Evolutionary conservation across 1,140 invertebrate species (phyloP).

Genomic region (Limonius californicus): DNA sequence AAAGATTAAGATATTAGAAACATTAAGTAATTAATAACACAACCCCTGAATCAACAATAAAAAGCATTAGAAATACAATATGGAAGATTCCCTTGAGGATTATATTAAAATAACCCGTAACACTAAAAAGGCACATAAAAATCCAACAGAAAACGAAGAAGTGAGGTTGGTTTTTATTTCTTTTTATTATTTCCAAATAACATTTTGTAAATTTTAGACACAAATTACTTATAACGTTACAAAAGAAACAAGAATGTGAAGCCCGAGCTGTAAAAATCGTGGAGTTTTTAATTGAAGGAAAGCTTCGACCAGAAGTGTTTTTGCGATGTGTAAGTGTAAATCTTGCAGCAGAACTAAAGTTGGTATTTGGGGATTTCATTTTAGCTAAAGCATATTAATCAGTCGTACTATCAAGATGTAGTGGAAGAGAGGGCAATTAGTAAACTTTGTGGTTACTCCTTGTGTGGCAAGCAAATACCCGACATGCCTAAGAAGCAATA

Average conservation of each 20-base stretch:
- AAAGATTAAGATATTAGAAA: too few species aligned
- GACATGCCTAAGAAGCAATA: constrained; percentile 71
- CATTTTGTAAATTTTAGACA: too few species aligned
- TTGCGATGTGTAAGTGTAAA: constrained; percentile 43
- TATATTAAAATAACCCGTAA: constrained; percentile 23
- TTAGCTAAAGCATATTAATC: constrained; percentile 55
- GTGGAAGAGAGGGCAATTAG: constrained; percentile 76
- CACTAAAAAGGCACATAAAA: constrained; percentile 21
- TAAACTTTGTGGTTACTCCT: constrained; percentile 78
- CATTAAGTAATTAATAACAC: too few species aligned
- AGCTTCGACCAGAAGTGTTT: constrained; percentile 39
- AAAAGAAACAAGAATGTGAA: constrained; percentile 42
- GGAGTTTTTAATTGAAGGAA: constrained; percentile 43
- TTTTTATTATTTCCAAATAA: too few species aligned
- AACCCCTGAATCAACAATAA: too few species aligned
- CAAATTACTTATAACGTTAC: constrained; percentile 31
- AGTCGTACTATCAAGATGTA: constrained; percentile 73
- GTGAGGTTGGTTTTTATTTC: constrained; percentile 29
- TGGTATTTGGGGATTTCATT: too few species aligned
- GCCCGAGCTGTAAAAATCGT: constrained; percentile 40
- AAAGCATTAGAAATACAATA: too few species aligned
- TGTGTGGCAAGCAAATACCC: constrained; percentile 62
- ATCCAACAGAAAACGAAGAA: constrained; percentile 19
- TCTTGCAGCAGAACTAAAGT: too few species aligned
- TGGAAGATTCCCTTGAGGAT: constrained; percentile 43